These are phyloP conservation scores for Synanthedon vespiformis DNA, from an alignment of 2,888 invertebrate species.

Conservation along the genomic window DNA sequence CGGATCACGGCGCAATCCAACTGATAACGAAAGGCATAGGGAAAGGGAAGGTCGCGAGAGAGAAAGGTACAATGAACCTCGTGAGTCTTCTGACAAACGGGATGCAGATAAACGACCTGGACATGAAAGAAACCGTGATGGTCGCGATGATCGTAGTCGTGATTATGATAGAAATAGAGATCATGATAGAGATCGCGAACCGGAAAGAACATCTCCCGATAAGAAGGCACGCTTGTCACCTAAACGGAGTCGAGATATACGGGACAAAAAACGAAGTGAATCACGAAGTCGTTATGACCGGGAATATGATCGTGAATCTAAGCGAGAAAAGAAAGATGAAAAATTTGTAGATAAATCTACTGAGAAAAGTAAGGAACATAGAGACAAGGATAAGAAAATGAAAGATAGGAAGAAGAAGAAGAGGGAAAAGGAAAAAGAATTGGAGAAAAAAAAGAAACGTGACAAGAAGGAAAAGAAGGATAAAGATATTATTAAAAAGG, in stretches of 20 bases:
- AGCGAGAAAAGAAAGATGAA: slow-evolving; percentile 67
- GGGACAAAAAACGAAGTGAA: slow-evolving; percentile 58
- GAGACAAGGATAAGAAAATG: slow-evolving; percentile 66
- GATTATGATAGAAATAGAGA: slow-evolving; percentile 45
- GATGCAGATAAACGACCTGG: slow-evolving; percentile 41
- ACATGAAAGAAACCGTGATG: slow-evolving; percentile 44
- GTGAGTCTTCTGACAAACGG: slow-evolving; percentile 51
- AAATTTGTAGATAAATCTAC: slow-evolving; percentile 48
- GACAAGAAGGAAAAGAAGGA: slow-evolving; percentile 70
- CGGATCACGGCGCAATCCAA: slow-evolving; percentile 41
- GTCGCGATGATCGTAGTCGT: slow-evolving; percentile 34
- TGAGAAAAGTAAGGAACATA: slow-evolving; percentile 64
- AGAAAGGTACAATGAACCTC: slow-evolving; percentile 48
- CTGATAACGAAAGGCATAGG: slow-evolving; percentile 48
- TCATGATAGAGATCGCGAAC: slow-evolving; percentile 48
- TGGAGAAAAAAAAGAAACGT: slow-evolving; percentile 64
- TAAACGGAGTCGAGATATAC: slow-evolving; percentile 45
- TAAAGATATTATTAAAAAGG: slow-evolving; percentile 44
- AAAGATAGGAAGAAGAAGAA: slow-evolving; percentile 54
- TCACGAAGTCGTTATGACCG: slow-evolving; percentile 50
- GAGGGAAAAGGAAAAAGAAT: slow-evolving; percentile 57
- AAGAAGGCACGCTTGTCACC: slow-evolving; percentile 47
- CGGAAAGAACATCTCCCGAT: slow-evolving; percentile 51
- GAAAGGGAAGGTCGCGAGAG: slow-evolving; percentile 55
- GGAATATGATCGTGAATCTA: slow-evolving; percentile 62